Evolutionary conservation across 2,113 vertebrate species (phyloP).

Genomic region (Amazona guildingii): DNA sequence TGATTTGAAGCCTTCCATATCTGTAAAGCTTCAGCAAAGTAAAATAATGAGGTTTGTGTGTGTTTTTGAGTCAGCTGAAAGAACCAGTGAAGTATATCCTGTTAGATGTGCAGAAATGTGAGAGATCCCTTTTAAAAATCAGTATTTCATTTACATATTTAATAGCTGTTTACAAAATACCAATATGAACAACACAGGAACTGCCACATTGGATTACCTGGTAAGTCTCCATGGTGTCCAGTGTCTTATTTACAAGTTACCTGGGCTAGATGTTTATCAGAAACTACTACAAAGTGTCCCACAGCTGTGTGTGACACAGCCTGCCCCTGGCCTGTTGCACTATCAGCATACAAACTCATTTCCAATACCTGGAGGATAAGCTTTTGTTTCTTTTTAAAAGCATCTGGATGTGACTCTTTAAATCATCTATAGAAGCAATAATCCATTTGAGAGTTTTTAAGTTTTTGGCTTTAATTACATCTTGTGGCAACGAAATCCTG

Average conservation of each 20-base stretch:
- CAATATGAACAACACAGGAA: not conserved
- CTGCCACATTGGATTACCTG: not conserved
- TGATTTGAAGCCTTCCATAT: rapidly evolving
- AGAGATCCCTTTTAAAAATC: not conserved
- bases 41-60: not conserved
- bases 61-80: not conserved
- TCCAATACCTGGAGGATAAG: not conserved
- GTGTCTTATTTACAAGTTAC: not conserved
- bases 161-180: not conserved
- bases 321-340: not conserved
- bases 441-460: not conserved
- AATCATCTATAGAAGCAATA: not conserved
- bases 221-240: not conserved
- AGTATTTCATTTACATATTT: not conserved
- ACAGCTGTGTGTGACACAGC: not conserved
- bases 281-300: not conserved
- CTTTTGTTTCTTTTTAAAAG: not conserved
- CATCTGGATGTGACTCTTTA: not conserved
- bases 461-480: not conserved
- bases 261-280: not conserved
- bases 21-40: not conserved
- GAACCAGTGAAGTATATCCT: not conserved
- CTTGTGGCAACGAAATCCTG: not conserved
- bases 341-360: rapidly evolving
- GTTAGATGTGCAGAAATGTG: not conserved